Evolutionary conservation across 2,888 invertebrate genomes (phyloP), one percentile per base, ranked within the genome.

Genomic region (Acrobasis consociella): DNA sequence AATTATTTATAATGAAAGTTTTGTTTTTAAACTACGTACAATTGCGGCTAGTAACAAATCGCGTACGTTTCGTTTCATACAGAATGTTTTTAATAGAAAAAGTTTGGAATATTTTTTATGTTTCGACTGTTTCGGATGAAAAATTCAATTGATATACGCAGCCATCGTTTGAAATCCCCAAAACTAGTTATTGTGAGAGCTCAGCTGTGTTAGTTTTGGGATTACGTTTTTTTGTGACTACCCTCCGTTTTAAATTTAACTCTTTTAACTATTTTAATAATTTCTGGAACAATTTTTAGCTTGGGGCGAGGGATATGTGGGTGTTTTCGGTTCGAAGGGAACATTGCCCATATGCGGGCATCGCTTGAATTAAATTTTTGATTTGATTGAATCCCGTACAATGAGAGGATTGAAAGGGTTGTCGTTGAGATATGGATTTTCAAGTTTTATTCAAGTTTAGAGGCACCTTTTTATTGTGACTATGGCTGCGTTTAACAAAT

Each of bases 261-360:
- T 91, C 91, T 91, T 91, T 91, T 89, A 85, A 88, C 89, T 89
- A 88, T 91, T 92, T 91, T 90, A 92, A 91, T 91, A 91, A 61
- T 89, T 91, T 90, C 82, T 86, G 84, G 86, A 86, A 86, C 82
- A 79, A 82, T 86, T 86, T 88, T 86, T 83, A 81, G 81, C 76
- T 83, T 84, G 63, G 89, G 89, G 88, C 77, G 89, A 88, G 90
- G 89, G 87, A 70, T 73, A 77, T 83, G 80, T 78, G 77, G 78
- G 81, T 72, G 84, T 80, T 81, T 83, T 80, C 80, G 55, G 76
- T 76, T 82, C 80, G 83, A 87, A 82, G 85, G 85, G 82, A 81
- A 82, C 83, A 85, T 82, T 78, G 72, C 74, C 71, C 72, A 73
- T 71, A 89, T 89, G 89, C 89, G 89, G 88, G 88, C 80, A 79